Base-by-base conservation (phyloP, 2,888 invertebrate genomes). In the Oasisia sp. region DNA sequence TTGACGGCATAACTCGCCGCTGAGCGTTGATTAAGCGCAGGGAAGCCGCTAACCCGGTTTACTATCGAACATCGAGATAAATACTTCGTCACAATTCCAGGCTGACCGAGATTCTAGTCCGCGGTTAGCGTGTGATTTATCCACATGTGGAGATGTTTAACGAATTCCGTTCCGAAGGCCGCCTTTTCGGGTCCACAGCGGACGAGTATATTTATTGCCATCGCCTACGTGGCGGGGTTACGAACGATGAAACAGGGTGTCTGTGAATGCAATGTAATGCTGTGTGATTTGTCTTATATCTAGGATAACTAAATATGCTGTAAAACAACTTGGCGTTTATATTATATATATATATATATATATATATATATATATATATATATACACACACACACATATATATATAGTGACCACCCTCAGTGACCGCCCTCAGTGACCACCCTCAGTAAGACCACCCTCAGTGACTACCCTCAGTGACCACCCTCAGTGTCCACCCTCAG, bases 81-180 rank as follows among this genome's bases (percentile, higher is more conserved):
- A 74, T 74, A 74, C 74, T 74, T 74, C 74, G 74, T 74, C 74
- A 74, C 74, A 27, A 74, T 74, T 74, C 74, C 74, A 27, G 74
- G 74, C 74, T 74, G 74, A 74, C 74, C 74, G 74, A 74, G 74
- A 74, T 74, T 19, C 27, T 74, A 27, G 19, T 19, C 74, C 74
- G 8, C 27, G 74, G 74, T 74, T 74, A 74, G 74, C 74, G 7
- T 74, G 74, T 74, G 74, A 74, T 74, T 74, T 74, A 74, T 74
- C 74, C 74, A n/a, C 74, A 74, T 74, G 74, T 74, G 74, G 19
- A 27, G 74, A 74, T 74, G 74, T 74, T 74, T 74, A 74, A n/a
- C 74, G 74, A 74, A 74, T 74, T 74, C 74, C 74, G 74, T 74
- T 74, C 74, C 74, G 74, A 74, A 74, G 74, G 74, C 74, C 74